These are phyloP conservation scores for Prietella phreatophila DNA, from an alignment of 2,113 vertebrate genomes.

Conservation along the genomic window DNA sequence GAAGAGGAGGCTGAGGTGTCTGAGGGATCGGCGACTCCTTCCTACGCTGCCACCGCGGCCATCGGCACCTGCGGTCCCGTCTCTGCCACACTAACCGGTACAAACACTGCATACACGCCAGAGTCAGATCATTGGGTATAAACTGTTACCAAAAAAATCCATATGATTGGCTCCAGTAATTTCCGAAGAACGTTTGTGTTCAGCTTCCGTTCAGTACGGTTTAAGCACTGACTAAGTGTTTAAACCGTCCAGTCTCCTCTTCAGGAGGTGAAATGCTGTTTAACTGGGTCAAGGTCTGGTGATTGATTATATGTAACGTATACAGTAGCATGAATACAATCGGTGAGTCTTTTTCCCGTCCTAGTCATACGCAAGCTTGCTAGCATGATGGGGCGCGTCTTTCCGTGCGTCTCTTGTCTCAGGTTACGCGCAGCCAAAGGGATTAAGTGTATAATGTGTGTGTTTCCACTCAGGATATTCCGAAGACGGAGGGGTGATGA, in stretches of 20 bases:
- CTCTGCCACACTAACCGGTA: constrained; percentile 81
- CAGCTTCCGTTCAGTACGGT: too few species aligned
- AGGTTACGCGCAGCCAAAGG: background rate
- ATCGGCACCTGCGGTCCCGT: constrained; percentile 76
- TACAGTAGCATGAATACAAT: background rate
- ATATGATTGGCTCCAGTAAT: too few species aligned
- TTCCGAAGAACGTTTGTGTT: background rate
- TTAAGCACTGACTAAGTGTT: too few species aligned
- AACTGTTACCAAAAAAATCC: too few species aligned
- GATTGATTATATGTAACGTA: background rate
- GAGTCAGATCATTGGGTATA: background rate
- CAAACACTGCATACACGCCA: background rate
- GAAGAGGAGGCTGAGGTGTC: constrained; percentile 66
- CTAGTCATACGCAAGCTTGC: background rate
- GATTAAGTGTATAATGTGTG: background rate
- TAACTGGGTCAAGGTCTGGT: too few species aligned
- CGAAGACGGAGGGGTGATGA: constrained; percentile 87
- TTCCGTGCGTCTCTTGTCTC: background rate
- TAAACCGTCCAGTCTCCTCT: too few species aligned
- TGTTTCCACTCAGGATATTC: constrained; percentile 79
- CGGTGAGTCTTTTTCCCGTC: too few species aligned
- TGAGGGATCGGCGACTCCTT: constrained; percentile 69
- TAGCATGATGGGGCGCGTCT: background rate
- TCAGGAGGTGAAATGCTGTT: too few species aligned
- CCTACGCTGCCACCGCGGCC: constrained; percentile 89